Conservation (phyloP, 1,140 invertebrate genomes). For the Pseudomyrmex cubaensis region DNA sequence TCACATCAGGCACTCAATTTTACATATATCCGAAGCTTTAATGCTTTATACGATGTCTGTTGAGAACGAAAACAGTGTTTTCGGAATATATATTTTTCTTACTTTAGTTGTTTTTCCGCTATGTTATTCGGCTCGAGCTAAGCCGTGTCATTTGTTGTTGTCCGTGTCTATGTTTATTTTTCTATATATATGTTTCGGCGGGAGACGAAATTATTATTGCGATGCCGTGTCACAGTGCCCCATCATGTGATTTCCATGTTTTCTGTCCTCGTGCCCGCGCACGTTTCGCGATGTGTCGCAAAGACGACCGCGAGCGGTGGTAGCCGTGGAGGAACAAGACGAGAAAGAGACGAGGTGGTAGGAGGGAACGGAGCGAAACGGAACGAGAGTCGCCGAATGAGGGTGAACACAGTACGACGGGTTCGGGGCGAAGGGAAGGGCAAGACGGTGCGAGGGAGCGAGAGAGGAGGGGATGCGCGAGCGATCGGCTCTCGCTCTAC, state of each 20-base stretch:
- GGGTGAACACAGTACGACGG: slow-evolving; percentile 15
- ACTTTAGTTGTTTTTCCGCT: too few relatives aligned
- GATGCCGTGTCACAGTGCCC: too few relatives aligned
- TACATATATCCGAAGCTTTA: background rate
- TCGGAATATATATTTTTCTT: too few relatives aligned
- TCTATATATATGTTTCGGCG: too few relatives aligned
- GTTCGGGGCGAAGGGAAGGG: slow-evolving; percentile 2
- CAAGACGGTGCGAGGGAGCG: slow-evolving; percentile 67
- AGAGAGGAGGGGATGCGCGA: slow-evolving; percentile 74
- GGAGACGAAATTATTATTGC: too few relatives aligned
- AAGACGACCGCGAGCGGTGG: slow-evolving; percentile 41
- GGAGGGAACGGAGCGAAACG: slow-evolving; percentile 22
- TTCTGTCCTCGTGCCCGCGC: slow-evolving; percentile 75
- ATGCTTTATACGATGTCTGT: background rate
- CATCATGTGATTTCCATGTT: slow-evolving; percentile 71
- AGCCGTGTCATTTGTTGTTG: too few relatives aligned
- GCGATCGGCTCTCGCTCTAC: slow-evolving; percentile 80
- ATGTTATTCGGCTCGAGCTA: too few relatives aligned
- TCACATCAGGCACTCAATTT: background rate
- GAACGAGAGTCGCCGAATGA: slow-evolving; percentile 48
- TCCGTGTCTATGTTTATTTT: too few relatives aligned
- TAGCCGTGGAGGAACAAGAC: background rate
- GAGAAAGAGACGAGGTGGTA: slow-evolving; percentile 57
- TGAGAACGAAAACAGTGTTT: background rate
- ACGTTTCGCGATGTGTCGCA: slow-evolving; percentile 62